Evolutionary conservation across 2,797 vertebrate species (phyloP), one percentile per base, ranked within the genome.

Genomic region (Cyclopterus lumpus): DNA sequence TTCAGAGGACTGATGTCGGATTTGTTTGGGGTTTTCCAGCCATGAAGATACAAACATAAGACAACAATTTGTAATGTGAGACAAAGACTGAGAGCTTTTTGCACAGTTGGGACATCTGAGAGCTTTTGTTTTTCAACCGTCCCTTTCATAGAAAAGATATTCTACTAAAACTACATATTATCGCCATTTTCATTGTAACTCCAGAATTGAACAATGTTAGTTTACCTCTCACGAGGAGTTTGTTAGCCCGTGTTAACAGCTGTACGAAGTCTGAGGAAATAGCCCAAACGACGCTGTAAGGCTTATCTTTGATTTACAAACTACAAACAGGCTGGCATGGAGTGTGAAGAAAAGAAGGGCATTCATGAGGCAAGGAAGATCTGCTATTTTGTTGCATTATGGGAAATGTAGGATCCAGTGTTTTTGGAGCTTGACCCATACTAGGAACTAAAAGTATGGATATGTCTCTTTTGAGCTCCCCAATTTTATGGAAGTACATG

Each of bases 11-110:
- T 79, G 77, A 83, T 65, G 68, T 74, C 34, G 24, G 75, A 55
- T 87, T 89, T 87, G 88, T 88, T 85, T 88, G 87, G 58, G 81
- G 61, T 69, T 79, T 72, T 86, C 77, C 81, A 91, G 80, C 83
- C 86, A 87, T 88, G 85, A 85, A 74, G 67, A 88, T 85, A 84
- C 80, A 85, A 85, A 86, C 86, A 83, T 34, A 73, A 83, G 79
- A 85, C 79, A 86, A 75, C 65, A 70, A 58, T 65, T 26, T 77
- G 82, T 80, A 82, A 89, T 46, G 54, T 71, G 77, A 89, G 80
- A 80, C 80, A 63, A 79, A 70, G 60, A 44, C 61, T n/a, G n/a
- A 5, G 44, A 38, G 67, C 18, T 38, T 0, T 26, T 34, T 59
- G 46, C 20, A 34, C 24, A 59, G 81, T 38, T 32, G 62, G 46